Percentiles rank a stretch among this genome's conserved stretches.
Evolutionary conservation across 2,113 vertebrate genomes (phyloP).

Genomic region (Microcebus lehilahytsara): DNA sequence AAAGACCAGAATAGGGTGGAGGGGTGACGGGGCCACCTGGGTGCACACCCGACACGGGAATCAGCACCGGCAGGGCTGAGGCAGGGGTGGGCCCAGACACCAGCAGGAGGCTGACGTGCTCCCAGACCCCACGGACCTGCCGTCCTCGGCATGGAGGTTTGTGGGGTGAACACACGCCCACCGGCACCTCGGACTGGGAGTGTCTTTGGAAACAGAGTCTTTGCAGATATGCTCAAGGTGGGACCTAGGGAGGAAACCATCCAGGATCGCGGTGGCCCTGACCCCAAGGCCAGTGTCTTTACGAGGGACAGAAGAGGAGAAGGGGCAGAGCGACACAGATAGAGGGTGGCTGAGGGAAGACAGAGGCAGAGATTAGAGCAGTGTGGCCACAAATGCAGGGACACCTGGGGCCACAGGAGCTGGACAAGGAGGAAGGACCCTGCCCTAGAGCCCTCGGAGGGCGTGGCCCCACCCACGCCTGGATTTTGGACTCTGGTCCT

Average conservation of each 20-base stretch:
- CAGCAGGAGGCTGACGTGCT: rapidly evolving
- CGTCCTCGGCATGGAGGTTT: rapidly evolving
- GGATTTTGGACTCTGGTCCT: not conserved
- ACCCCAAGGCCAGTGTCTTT: not conserved
- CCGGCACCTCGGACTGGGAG: not conserved
- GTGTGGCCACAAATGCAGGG: rapidly evolving
- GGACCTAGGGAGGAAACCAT: not conserved
- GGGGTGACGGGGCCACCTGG: rapidly evolving
- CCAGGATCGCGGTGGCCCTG: not conserved
- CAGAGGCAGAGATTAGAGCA: not conserved
- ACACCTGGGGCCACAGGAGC: rapidly evolving
- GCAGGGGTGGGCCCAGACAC: no score
- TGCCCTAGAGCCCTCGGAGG: no score
- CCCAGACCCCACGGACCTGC: rapidly evolving
- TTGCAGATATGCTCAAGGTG: not conserved
- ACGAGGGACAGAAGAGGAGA: not conserved
- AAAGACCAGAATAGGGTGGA: not conserved
- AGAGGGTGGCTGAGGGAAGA: not conserved
- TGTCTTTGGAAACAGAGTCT: not conserved
- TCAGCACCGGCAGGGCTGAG: not conserved
- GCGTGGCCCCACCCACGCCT: rapidly evolving
- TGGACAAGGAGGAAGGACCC: not conserved
- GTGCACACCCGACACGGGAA: not conserved
- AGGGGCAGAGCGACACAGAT: not conserved
- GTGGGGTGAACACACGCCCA: rapidly evolving